phyloP scores from a whole-genome alignment of 1,140 invertebrate species.

The Temnothorax longispinosus region DNA sequence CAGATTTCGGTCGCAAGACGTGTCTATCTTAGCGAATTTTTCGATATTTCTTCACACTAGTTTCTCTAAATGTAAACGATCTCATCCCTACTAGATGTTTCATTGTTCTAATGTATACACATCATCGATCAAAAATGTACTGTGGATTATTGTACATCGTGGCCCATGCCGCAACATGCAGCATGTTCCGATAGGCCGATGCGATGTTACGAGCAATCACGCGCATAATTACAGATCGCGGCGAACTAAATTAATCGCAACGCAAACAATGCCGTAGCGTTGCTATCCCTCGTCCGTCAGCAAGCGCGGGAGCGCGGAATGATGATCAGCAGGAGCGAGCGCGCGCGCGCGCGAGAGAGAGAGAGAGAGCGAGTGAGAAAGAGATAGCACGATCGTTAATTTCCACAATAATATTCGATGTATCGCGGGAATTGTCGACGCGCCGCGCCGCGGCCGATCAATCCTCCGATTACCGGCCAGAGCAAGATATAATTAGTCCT shows the following conservation, averaged over 20 bases:
- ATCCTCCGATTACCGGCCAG: slow-evolving; percentile 52
- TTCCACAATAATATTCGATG: slow-evolving; percentile 47
- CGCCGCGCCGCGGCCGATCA: slow-evolving; percentile 39
- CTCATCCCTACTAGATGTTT: not conserved
- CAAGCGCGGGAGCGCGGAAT: slow-evolving; percentile 17
- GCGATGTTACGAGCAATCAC: slow-evolving; percentile 59
- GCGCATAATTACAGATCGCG: slow-evolving; percentile 59
- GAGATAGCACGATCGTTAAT: slow-evolving; percentile 39
- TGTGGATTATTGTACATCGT: slow-evolving; percentile 13
- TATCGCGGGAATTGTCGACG: slow-evolving; percentile 52
- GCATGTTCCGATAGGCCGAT: slow-evolving; percentile 45
- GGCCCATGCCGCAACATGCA: slow-evolving; percentile 26
- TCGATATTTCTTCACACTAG: not conserved
- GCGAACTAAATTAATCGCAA: slow-evolving; percentile 61
- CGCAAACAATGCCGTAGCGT: slow-evolving; percentile 58
- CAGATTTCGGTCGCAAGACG: not conserved
- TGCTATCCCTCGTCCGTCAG: slow-evolving; percentile 52
- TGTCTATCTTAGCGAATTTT: not conserved
- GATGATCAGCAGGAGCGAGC: slow-evolving; percentile 17
- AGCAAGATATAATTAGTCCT: slow-evolving; percentile 61
- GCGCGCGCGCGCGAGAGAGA: not conserved
- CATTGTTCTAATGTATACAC: not conserved
- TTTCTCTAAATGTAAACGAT: not conserved
- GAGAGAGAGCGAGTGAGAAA: not conserved
- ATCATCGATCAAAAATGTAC: slow-evolving; percentile 45